Percentiles rank a stretch among this genome's conserved stretches.
Conservation (phyloP, 1,140 invertebrate species). For the Drosophila grimshawi region DNA sequence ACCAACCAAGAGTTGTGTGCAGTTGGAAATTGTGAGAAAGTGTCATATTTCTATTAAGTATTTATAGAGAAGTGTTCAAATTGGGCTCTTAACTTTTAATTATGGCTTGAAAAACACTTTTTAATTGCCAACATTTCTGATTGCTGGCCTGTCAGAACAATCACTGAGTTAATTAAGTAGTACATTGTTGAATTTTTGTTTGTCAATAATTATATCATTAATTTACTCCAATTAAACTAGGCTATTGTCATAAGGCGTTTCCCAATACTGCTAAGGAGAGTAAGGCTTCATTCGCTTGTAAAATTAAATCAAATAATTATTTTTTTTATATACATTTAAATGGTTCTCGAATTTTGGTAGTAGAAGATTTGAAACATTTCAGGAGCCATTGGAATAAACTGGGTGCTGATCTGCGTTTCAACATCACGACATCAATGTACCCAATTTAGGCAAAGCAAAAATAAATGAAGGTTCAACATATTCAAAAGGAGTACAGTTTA, state of each 20-base stretch:
- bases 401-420: no score
- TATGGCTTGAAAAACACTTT: slow-evolving; percentile 8
- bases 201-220: background rate
- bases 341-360: no score
- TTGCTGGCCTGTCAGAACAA: background rate
- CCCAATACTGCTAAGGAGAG: no score
- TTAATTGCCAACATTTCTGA: slow-evolving; percentile 8
- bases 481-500: background rate
- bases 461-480: background rate
- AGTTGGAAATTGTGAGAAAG: slow-evolving; percentile 64
- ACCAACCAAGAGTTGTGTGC: background rate
- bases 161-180: background rate
- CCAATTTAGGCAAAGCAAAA: background rate
- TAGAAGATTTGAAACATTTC: no score
- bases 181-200: background rate
- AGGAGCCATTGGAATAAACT: no score
- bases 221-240: background rate
- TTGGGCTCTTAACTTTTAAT: slow-evolving; percentile 41
- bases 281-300: no score
- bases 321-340: no score
- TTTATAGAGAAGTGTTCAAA: slow-evolving; percentile 30
- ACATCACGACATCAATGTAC: no score
- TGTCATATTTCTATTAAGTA: slow-evolving; percentile 72
- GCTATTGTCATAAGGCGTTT: no score
- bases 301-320: no score